phyloP scores from a whole-genome alignment of 2,888 invertebrate species.

The Timandra comae region DNA sequence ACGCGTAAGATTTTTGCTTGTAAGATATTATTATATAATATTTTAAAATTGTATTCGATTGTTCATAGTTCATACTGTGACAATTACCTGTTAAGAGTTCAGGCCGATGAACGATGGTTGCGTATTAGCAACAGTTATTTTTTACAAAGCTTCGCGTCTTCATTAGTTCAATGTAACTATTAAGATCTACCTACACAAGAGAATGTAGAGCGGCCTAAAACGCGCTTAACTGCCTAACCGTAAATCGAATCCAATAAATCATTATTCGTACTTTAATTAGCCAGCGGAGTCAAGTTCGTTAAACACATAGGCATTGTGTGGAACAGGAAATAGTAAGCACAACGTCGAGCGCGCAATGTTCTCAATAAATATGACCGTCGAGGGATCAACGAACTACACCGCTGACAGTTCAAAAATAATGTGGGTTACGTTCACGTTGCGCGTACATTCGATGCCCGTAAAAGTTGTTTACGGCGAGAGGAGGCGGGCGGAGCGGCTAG shows the following conservation, averaged over 20 bases:
- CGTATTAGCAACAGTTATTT: background rate
- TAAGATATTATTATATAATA: no score
- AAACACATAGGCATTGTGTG: slow-evolving; percentile 33
- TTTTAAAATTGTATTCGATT: no score
- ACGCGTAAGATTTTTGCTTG: no score
- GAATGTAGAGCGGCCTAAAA: slow-evolving; percentile 14
- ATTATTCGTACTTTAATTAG: slow-evolving; percentile 19
- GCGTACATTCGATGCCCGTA: slow-evolving; percentile 73
- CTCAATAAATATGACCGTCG: slow-evolving; percentile 65
- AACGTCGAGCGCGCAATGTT: slow-evolving; percentile 53
- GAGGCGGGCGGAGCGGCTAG: slow-evolving; percentile 42
- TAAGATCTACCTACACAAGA: slow-evolving; percentile 15
- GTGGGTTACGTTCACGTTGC: slow-evolving; percentile 75
- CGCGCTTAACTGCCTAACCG: slow-evolving; percentile 16
- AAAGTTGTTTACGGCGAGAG: slow-evolving; percentile 68
- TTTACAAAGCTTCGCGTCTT: background rate
- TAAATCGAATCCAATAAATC: slow-evolving; percentile 22
- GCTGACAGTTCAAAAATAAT: slow-evolving; percentile 76
- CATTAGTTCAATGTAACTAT: background rate
- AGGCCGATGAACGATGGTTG: background rate
- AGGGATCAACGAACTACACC: slow-evolving; percentile 68
- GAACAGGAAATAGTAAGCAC: slow-evolving; percentile 59
- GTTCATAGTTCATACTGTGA: no score
- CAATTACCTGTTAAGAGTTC: slow-evolving; percentile 5
- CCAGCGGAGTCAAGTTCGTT: slow-evolving; percentile 41